Conservation (phyloP, 2,888 invertebrate genomes). For the Gymnoscelis rufifasciata region DNA sequence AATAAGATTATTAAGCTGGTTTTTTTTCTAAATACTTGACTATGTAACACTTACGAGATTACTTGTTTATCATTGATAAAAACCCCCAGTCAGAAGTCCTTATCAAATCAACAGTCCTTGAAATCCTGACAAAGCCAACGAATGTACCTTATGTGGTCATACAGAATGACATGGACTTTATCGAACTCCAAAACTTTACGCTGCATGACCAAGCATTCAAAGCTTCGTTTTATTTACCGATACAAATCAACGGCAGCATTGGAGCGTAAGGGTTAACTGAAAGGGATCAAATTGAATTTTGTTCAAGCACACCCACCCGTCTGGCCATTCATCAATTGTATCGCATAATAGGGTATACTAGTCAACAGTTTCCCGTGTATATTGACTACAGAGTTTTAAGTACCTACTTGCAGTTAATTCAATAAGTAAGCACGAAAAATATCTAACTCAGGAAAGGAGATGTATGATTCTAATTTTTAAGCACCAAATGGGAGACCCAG, state of each 20-base stretch:
- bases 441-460: no score
- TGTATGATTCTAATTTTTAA: no score
- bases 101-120: background rate
- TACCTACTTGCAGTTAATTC: slow-evolving; percentile 10
- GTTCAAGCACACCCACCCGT: slow-evolving; percentile 66
- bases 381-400: slow-evolving; percentile 36
- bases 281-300: slow-evolving; percentile 72
- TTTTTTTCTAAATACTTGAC: background rate
- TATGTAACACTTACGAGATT: no score
- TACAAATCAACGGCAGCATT: slow-evolving; percentile 67
- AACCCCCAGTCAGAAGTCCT: slow-evolving; percentile 1
- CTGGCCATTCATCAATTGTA: slow-evolving; percentile 71
- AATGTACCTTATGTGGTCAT: background rate
- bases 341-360: slow-evolving; percentile 63
- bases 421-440: no score
- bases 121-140: background rate
- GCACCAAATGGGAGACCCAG: no score
- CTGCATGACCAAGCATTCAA: background rate
- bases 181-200: slow-evolving; percentile 1
- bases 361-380: slow-evolving; percentile 58
- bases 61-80: background rate
- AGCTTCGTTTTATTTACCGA: slow-evolving; percentile 55
- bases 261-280: slow-evolving; percentile 64
- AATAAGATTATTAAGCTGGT: no score
- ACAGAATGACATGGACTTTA: slow-evolving; percentile 3